These are phyloP conservation scores for Meloe dianella DNA, from an alignment of 2,888 invertebrate species.

Conservation along the genomic window DNA sequence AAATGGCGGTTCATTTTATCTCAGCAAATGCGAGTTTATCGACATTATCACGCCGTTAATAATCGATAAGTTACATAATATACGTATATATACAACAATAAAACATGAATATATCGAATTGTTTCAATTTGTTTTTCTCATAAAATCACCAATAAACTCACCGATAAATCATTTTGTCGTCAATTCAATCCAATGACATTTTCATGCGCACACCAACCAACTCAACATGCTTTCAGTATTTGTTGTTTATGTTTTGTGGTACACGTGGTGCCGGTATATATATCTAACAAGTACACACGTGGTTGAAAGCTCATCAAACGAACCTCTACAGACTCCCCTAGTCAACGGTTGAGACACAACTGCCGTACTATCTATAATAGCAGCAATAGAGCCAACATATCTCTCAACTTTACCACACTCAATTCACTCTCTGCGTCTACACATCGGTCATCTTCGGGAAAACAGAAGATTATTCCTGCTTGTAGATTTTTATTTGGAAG, in stretches of 20 bases:
- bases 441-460: slow-evolving; percentile 54
- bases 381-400: neutral
- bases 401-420: slow-evolving; percentile 39
- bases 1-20: too few relatives aligned
- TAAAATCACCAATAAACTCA: slow-evolving; percentile 28
- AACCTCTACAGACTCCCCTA: slow-evolving; percentile 52
- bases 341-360: slow-evolving; percentile 53
- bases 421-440: slow-evolving; percentile 45
- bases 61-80: slow-evolving; percentile 7
- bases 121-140: neutral
- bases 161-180: slow-evolving; percentile 43
- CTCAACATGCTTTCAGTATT: slow-evolving; percentile 25
- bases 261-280: slow-evolving; percentile 46
- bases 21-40: neutral
- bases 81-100: slow-evolving; percentile 4
- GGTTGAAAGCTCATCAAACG: slow-evolving; percentile 46
- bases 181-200: slow-evolving; percentile 38
- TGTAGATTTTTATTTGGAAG: slow-evolving; percentile 16
- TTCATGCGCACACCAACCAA: slow-evolving; percentile 37
- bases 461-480: slow-evolving; percentile 41
- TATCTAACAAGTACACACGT: slow-evolving; percentile 40
- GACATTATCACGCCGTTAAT: slow-evolving; percentile 8
- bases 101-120: slow-evolving; percentile 1
- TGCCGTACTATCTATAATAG: slow-evolving; percentile 40
- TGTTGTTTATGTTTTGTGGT: slow-evolving; percentile 14